phyloP scores from a whole-genome alignment of 2,797 vertebrate species.

The Scolopax rusticola region DNA sequence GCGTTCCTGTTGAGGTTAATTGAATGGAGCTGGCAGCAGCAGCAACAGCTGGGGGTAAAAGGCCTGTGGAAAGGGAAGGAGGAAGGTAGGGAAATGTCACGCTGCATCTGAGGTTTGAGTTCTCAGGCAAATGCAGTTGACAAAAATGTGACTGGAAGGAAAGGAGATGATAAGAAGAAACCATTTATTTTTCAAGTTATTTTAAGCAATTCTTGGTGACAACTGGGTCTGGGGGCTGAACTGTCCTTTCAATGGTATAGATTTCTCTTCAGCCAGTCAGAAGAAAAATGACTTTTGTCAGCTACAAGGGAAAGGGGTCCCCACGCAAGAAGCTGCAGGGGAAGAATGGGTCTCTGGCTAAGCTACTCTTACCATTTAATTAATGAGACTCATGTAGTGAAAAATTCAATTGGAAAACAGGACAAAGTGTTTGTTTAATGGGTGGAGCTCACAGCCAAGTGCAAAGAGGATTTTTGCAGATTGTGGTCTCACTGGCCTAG shows the following conservation, averaged over 20 bases:
- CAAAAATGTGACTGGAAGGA: neutral
- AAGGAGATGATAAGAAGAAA: neutral
- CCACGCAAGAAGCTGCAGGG: neutral
- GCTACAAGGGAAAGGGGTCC: neutral
- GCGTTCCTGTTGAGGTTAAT: slow-evolving; percentile 43
- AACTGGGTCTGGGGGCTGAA: neutral
- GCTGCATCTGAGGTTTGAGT: neutral
- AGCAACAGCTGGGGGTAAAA: slow-evolving; percentile 10
- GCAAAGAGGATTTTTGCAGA: slow-evolving; percentile 2
- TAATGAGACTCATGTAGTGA: neutral
- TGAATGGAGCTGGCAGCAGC: neutral
- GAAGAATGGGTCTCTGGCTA: neutral
- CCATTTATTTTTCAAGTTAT: slow-evolving; percentile 8
- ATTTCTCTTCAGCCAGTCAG: slow-evolving; percentile 11
- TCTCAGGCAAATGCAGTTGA: slow-evolving; percentile 17
- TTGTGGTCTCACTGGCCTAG: neutral
- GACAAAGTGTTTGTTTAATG: slow-evolving; percentile 5
- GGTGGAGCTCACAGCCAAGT: neutral
- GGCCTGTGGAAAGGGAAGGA: neutral
- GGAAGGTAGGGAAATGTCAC: neutral
- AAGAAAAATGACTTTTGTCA: slow-evolving; percentile 16
- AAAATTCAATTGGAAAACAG: slow-evolving; percentile 33
- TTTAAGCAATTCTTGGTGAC: slow-evolving; percentile 3
- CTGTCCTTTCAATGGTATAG: neutral
- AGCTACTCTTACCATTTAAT: slow-evolving; percentile 2